Conservation (phyloP, 1,140 invertebrate species). For the Cotesia chilonis region DNA sequence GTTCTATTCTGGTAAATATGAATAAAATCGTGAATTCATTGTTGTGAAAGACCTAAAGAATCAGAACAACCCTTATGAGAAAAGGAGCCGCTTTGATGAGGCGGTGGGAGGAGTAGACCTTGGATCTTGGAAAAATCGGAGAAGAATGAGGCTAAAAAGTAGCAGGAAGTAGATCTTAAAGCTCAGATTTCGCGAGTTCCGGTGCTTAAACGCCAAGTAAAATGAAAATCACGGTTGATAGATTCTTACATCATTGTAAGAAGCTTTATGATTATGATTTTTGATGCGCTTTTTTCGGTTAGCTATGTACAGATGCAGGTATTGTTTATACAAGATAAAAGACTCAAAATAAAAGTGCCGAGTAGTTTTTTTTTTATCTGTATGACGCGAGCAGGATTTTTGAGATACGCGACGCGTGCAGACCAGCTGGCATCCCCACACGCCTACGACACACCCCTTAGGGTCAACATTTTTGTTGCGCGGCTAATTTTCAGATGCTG, state of each 20-base stretch:
- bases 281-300: too few species aligned
- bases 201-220: constrained; percentile 1
- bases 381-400: not conserved
- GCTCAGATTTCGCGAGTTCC: constrained; percentile 38
- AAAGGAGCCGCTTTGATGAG: too few species aligned
- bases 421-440: constrained; percentile 35
- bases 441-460: constrained; percentile 40
- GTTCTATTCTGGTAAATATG: constrained; percentile 35
- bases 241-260: too few species aligned
- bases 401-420: constrained; percentile 34
- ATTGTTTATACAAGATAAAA: constrained; percentile 19
- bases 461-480: constrained; percentile 27
- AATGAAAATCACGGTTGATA: too few species aligned
- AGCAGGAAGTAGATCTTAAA: constrained; percentile 33
- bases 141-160: constrained; percentile 16
- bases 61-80: too few species aligned
- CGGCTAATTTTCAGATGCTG: constrained; percentile 21
- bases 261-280: too few species aligned
- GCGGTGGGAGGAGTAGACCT: constrained; percentile 8
- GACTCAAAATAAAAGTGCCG: constrained; percentile 12
- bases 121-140: constrained; percentile 7
- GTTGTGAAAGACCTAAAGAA: too few species aligned
- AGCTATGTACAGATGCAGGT: not conserved
- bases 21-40: too few species aligned
- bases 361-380: not conserved